A percentile compares a stretch with the other conserved stretches of the same genome.
phyloP scores from a whole-genome alignment of 2,888 invertebrate species.

The Folsomia candida region DNA sequence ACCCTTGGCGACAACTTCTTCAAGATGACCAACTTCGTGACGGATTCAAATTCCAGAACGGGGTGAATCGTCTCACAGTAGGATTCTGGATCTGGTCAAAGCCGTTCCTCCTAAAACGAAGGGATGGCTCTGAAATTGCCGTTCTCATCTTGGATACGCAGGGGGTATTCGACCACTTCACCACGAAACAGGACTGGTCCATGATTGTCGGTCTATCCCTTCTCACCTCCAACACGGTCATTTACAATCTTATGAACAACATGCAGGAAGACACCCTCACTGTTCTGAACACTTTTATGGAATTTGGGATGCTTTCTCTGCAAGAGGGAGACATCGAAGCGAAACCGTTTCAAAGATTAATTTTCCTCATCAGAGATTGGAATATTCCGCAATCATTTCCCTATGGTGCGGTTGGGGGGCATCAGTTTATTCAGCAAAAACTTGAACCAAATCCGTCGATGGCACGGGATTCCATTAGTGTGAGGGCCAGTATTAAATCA shows the following conservation, averaged over 20 bases:
- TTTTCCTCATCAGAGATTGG: conserved; percentile 93
- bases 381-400: conserved; percentile 52
- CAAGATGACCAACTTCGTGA: too few species aligned
- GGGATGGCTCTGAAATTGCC: conserved; percentile 48
- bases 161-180: conserved; percentile 31
- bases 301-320: conserved; percentile 24
- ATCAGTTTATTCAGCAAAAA: conserved; percentile 21
- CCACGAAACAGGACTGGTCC: conserved; percentile 24
- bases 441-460: conserved; percentile 6
- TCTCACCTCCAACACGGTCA: conserved; percentile 23
- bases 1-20: too few species aligned
- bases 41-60: conserved; percentile 45
- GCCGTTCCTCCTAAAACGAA: conserved; percentile 27
- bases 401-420: conserved; percentile 30
- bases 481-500: too few species aligned
- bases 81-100: conserved; percentile 27
- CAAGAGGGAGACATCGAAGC: conserved; percentile 54
- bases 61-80: conserved; percentile 4
- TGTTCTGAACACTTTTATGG: conserved; percentile 21
- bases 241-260: conserved; percentile 29
- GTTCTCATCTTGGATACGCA: conserved; percentile 36
- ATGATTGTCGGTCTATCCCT: conserved; percentile 30
- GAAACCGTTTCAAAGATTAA: conserved; percentile 76
- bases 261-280: conserved; percentile 30
- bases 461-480: too few species aligned